Conservation (phyloP, 2,888 invertebrate genomes). For the Tolmerus cingulatus region DNA sequence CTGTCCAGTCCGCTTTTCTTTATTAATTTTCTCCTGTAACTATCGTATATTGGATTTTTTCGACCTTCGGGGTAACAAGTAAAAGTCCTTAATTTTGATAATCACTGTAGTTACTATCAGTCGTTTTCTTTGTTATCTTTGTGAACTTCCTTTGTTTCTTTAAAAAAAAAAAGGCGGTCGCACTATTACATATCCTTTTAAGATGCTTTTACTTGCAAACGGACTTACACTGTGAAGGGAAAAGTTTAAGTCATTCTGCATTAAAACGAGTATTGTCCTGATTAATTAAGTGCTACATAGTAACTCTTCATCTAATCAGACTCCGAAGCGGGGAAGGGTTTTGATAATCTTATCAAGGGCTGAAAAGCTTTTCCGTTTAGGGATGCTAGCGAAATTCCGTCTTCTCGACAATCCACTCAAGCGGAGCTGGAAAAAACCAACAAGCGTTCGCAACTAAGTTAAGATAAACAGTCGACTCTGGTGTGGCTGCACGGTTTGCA, state of each 20-base stretch:
- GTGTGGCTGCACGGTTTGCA: background rate
- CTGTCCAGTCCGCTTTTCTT: too few species aligned
- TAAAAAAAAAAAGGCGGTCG: background rate
- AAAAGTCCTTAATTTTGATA: too few species aligned
- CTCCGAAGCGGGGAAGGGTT: background rate
- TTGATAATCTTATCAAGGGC: background rate
- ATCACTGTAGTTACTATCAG: too few species aligned
- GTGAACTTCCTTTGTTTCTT: background rate
- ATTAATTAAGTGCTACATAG: background rate
- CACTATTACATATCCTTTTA: background rate
- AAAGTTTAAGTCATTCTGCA: background rate
- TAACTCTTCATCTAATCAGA: background rate
- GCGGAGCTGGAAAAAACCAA: background rate
- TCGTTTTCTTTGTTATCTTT: background rate
- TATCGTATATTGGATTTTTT: background rate
- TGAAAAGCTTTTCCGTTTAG: background rate
- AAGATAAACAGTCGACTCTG: background rate
- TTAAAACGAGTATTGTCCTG: background rate
- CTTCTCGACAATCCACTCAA: background rate
- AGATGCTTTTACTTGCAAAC: background rate
- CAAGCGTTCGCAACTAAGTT: background rate
- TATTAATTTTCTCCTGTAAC: too few species aligned
- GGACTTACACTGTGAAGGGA: background rate
- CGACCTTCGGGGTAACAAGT: background rate
- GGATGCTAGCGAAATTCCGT: background rate